phyloP scores from a whole-genome alignment of 2,888 invertebrate species.

The Asteroscopus sphinx region DNA sequence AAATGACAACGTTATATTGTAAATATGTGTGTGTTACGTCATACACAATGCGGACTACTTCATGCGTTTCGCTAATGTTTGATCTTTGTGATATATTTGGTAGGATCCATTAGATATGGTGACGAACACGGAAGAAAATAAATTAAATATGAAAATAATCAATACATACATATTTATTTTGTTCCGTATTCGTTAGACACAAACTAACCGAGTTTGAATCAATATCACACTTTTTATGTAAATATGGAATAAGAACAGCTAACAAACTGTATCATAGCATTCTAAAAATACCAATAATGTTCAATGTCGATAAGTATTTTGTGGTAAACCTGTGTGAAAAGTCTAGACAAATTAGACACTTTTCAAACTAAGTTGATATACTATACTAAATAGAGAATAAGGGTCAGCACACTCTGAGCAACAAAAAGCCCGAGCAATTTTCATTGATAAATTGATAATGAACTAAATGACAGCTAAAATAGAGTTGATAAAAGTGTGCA shows the following conservation, averaged over 20 bases:
- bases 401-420: too few species aligned
- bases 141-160: background rate
- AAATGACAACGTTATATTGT: background rate
- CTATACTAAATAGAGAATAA: too few species aligned
- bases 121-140: background rate
- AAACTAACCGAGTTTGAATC: background rate
- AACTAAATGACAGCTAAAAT: too few species aligned
- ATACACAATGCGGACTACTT: background rate
- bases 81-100: constrained; percentile 25
- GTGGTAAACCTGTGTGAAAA: too few species aligned
- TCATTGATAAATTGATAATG: too few species aligned
- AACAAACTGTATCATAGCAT: background rate
- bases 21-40: background rate
- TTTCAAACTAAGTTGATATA: background rate
- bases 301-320: background rate
- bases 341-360: background rate
- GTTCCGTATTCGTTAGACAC: background rate
- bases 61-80: constrained; percentile 5
- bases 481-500: too few species aligned
- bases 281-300: background rate
- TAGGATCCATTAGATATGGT: constrained; percentile 5
- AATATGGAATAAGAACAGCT: background rate
- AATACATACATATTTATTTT: background rate
- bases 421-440: too few species aligned
- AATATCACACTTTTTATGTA: background rate